Evolutionary conservation across 2,797 vertebrate species (phyloP).

Genomic region (Poeciliopsis infans): DNA sequence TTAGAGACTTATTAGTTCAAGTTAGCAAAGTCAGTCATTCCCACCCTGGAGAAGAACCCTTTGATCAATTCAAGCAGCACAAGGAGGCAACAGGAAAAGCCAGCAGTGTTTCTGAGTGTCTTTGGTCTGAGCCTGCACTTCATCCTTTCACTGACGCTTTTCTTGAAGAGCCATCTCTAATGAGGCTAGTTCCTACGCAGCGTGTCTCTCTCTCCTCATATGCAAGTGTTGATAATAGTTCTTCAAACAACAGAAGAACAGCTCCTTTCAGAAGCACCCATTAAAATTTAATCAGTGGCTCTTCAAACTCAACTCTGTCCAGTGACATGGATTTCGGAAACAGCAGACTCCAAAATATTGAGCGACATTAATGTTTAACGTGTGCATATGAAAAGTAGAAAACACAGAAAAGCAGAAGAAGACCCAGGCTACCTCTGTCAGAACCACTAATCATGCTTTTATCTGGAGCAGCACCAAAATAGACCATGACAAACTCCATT

Average conservation of each 20-base stretch:
- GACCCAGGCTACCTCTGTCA: slow-evolving; percentile 70
- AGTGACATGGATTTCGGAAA: slow-evolving; percentile 11
- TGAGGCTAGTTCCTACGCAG: slow-evolving; percentile 10
- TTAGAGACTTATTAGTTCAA: slow-evolving; percentile 3
- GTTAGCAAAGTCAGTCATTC: slow-evolving; percentile 10
- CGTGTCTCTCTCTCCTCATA: background rate
- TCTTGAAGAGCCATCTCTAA: slow-evolving; percentile 17
- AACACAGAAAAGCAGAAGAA: slow-evolving; percentile 41
- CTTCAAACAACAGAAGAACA: slow-evolving; percentile 3
- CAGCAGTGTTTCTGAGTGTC: slow-evolving; percentile 10
- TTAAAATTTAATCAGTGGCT: slow-evolving; percentile 1
- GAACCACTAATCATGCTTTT: slow-evolving; percentile 73
- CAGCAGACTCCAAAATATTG: slow-evolving; percentile 1
- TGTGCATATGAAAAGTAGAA: slow-evolving; percentile 14
- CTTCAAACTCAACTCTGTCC: background rate
- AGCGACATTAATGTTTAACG: background rate
- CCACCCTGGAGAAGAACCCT: background rate
- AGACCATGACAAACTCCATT: slow-evolving; percentile 45
- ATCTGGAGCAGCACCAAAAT: slow-evolving; percentile 63
- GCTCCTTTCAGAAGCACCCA: background rate
- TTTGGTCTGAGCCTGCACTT: slow-evolving; percentile 19
- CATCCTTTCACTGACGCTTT: slow-evolving; percentile 10
- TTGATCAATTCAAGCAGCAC: slow-evolving; percentile 10
- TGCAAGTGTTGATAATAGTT: slow-evolving; percentile 22
- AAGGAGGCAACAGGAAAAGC: background rate